Evolutionary conservation across 2,797 vertebrate genomes (phyloP).

Genomic region (Chiloscyllium punctatum): DNA sequence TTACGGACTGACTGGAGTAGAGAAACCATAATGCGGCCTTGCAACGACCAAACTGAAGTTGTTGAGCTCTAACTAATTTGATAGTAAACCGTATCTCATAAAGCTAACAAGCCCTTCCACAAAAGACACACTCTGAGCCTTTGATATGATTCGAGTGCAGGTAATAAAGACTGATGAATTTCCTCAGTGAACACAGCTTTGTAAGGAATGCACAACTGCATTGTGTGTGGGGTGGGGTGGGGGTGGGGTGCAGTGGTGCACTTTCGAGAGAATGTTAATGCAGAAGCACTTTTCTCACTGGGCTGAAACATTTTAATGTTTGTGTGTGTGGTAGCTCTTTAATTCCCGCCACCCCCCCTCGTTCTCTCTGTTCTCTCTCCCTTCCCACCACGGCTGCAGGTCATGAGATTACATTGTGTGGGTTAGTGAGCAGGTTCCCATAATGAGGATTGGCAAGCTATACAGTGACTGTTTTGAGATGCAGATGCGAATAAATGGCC

Average conservation of each 20-base stretch:
- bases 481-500: background rate
- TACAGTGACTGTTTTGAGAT: background rate
- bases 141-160: background rate
- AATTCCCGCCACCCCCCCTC: too few species aligned
- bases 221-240: background rate
- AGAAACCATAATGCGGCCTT: background rate
- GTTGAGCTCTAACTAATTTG: background rate
- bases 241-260: background rate
- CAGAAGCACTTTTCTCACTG: background rate
- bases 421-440: background rate
- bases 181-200: background rate
- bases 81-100: background rate
- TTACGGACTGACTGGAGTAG: background rate
- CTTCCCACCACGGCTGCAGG: background rate
- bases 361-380: background rate
- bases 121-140: background rate
- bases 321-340: background rate
- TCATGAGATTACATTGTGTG: background rate
- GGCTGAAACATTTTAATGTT: background rate
- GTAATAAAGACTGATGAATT: background rate
- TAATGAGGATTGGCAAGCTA: conserved; percentile 15
- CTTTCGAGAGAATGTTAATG: background rate
- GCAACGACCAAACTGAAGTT: background rate
- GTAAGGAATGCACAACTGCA: background rate
- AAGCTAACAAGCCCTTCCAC: background rate